phyloP scores from a whole-genome alignment of 1,140 invertebrate species.

The Ectropis grisescens region DNA sequence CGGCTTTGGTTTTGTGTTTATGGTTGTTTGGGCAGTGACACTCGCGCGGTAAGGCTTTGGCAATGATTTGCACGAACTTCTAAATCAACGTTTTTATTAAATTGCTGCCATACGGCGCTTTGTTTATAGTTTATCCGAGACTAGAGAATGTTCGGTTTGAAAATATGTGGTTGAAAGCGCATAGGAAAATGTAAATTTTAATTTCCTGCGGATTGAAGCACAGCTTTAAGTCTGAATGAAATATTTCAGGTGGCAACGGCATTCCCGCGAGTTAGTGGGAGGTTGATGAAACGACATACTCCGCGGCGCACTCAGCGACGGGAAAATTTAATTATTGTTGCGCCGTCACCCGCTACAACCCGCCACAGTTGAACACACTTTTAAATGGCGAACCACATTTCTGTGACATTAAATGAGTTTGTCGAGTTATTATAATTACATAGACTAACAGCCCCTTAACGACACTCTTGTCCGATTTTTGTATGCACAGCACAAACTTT shows the following conservation, averaged over 20 bases:
- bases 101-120: too few species aligned
- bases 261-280: slow-evolving; percentile 41
- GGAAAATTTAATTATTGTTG: slow-evolving; percentile 63
- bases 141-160: too few species aligned
- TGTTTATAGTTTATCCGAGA: too few species aligned
- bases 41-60: too few species aligned
- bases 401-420: slow-evolving; percentile 51
- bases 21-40: too few species aligned
- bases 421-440: slow-evolving; percentile 44
- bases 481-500: too few species aligned
- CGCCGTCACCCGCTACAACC: slow-evolving; percentile 20
- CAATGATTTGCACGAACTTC: too few species aligned
- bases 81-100: too few species aligned
- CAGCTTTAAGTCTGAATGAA: slow-evolving; percentile 58
- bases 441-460: slow-evolving; percentile 4
- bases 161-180: too few species aligned
- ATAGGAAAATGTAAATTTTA: slow-evolving; percentile 39
- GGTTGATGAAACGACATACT: slow-evolving; percentile 55
- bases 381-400: slow-evolving; percentile 52
- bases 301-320: slow-evolving; percentile 35
- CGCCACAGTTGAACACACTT: slow-evolving; percentile 49
- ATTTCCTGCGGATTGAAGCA: slow-evolving; percentile 54
- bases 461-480: too few species aligned
- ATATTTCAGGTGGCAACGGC: slow-evolving; percentile 53
- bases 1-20: too few species aligned